phyloP scores from a whole-genome alignment of 1,140 invertebrate genomes.

The Chironomus striatipennis region DNA sequence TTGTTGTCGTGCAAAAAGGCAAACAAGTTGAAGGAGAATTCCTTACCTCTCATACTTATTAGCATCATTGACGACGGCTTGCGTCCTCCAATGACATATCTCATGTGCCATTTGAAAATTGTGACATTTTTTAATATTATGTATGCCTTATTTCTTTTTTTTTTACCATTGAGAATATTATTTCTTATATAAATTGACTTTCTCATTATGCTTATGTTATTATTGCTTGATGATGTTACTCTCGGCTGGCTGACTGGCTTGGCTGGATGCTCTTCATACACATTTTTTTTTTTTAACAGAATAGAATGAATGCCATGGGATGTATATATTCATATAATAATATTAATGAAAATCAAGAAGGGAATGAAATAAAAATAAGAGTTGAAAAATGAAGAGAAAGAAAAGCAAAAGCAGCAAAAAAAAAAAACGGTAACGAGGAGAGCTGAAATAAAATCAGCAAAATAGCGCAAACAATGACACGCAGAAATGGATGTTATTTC shows the following conservation, averaged over 20 bases:
- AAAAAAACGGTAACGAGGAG: not conserved
- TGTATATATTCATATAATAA: not conserved
- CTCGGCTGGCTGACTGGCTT: not conserved
- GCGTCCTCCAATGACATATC: not conserved
- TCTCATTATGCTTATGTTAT: slow-evolving; percentile 9
- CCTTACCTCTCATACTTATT: not conserved
- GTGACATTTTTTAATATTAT: slow-evolving; percentile 19
- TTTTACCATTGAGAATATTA: not conserved
- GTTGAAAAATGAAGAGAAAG: not conserved
- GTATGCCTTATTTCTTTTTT: too few relatives aligned
- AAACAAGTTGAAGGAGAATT: too few relatives aligned
- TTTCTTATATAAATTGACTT: slow-evolving; percentile 6
- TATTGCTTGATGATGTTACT: not conserved
- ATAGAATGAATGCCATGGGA: not conserved
- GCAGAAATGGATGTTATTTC: slow-evolving; percentile 19
- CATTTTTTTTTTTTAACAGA: not conserved
- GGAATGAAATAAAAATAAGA: not conserved
- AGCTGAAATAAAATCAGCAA: not conserved
- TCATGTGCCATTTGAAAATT: not conserved
- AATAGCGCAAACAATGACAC: slow-evolving; percentile 23
- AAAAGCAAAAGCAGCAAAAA: too few relatives aligned
- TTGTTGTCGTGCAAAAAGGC: too few relatives aligned
- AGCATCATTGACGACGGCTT: not conserved
- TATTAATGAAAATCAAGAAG: not conserved
- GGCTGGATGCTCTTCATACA: too few relatives aligned